Evolutionary conservation across 2,888 invertebrate species (phyloP).

Genomic region (Apodemia mormo): DNA sequence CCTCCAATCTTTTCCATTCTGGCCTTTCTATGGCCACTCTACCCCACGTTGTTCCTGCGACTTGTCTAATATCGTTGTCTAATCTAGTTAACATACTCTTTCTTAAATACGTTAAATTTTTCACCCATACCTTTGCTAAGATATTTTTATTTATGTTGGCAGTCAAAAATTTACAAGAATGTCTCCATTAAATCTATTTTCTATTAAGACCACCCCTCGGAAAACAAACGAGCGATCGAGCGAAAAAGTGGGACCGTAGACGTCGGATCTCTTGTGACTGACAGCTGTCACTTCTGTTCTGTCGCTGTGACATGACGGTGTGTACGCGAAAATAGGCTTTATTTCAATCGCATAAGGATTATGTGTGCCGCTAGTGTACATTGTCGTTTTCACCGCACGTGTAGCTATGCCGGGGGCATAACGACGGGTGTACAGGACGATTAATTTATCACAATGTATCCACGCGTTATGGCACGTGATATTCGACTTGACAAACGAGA

Average conservation of each 20-base stretch:
- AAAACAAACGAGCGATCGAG: constrained; percentile 66
- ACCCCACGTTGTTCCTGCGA: no score
- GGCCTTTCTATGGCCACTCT: no score
- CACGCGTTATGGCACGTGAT: constrained; percentile 22
- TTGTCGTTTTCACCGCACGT: constrained; percentile 15
- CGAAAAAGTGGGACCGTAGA: constrained; percentile 67
- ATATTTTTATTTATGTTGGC: constrained; percentile 8
- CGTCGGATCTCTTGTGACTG: constrained; percentile 62
- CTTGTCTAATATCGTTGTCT: no score
- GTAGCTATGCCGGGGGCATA: constrained; percentile 29
- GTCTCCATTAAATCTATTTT: constrained; percentile 34
- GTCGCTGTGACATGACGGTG: constrained; percentile 7
- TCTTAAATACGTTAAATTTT: no score
- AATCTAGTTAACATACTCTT: no score
- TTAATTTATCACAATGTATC: constrained; percentile 32
- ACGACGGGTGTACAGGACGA: constrained; percentile 29
- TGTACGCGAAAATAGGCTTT: constrained; percentile 33
- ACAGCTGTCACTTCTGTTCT: constrained; percentile 48
- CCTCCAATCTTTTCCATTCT: no score
- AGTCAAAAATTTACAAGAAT: neutral
- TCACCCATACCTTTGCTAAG: no score
- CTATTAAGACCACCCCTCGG: constrained; percentile 41
- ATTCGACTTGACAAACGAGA: constrained; percentile 28
- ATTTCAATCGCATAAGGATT: constrained; percentile 26
- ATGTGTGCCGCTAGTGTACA: constrained; percentile 22